Base-by-base conservation (phyloP, 2,888 invertebrate species). In the Drosophila phalerata region DNA sequence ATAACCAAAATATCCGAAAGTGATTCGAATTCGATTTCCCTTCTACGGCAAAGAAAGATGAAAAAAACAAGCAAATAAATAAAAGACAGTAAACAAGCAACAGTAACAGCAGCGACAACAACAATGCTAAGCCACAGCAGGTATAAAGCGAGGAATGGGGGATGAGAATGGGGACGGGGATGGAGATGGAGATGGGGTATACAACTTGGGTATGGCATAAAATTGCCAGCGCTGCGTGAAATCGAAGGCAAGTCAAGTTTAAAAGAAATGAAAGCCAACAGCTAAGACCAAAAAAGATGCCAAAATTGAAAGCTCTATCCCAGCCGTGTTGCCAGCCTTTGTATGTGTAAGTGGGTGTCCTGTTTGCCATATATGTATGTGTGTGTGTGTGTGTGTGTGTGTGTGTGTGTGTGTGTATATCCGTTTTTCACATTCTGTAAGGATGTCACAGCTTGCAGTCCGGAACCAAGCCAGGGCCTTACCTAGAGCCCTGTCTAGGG, bases 21-120 rank as follows among this genome's bases (percentile, higher is more conserved):
- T 91, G 91, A 91, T 92, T 90, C 90, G 85, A 87, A 90, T 90
- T 91, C 91, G 88, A 91, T 91, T 91, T 91, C 90, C 91, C 81
- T 37, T 82, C 56, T 19, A 25, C 43, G 69, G 10, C 58, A 63
- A 58, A 48, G 52, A 48, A 55, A 42, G 25, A 43, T 45, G 22
- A 30, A 32, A 4, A 73, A 43, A 53, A 40, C 48, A 79, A 73
- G 71, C 77, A 83, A 76, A 80, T 82, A 87, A 85, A 82, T 82
- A 79, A 77, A 81, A 75, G 69, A 69, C 75, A 77, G 77, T 61
- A 73, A 86, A 77, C 79, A 88, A 69, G 62, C 79, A 69, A 74
- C 69, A 81, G 69, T 63, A 82, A 75, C 66, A 66, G 55, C 57
- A 67, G 58, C 62, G 66, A 56, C 76, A 69, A 69, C 69, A 79